A percentile compares a stretch with the other conserved stretches of the same genome.
Evolutionary conservation across 1,140 invertebrate genomes (phyloP).

Genomic region (Phymorhynchus buccinoides): DNA sequence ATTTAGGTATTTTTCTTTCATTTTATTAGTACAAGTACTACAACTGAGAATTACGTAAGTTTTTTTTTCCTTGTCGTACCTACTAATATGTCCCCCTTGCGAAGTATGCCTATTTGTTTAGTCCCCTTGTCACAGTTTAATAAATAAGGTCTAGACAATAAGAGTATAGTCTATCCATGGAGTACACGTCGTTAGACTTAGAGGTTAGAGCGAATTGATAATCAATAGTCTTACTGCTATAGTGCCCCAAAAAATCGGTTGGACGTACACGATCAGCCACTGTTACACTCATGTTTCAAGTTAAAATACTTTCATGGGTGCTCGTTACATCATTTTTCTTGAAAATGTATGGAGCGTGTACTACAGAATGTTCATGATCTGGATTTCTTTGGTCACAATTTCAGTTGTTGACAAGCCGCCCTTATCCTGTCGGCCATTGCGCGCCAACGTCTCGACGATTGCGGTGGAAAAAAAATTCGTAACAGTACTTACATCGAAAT

Average conservation of each 20-base stretch:
- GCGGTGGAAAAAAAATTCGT: constrained; percentile 1
- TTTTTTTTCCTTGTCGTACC: no score
- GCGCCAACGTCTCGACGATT: constrained; percentile 36
- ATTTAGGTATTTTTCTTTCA: no score
- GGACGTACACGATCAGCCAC: background rate
- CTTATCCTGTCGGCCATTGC: constrained; percentile 13
- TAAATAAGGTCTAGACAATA: no score
- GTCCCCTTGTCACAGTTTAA: no score
- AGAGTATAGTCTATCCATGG: no score
- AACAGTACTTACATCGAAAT: constrained; percentile 35
- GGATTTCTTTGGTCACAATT: background rate
- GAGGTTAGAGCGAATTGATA: no score
- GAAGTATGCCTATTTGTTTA: no score
- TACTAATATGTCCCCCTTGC: no score
- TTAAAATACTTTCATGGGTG: background rate
- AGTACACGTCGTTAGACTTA: no score
- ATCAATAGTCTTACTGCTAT: no score
- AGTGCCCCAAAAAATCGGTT: background rate
- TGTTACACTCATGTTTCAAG: background rate
- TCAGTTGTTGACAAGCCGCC: background rate
- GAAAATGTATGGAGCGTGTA: background rate
- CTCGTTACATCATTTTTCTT: background rate
- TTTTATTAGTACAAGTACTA: no score
- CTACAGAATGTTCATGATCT: background rate
- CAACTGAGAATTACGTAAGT: no score